Percentiles rank a stretch among this genome's conserved stretches.
Evolutionary conservation across 2,888 invertebrate species (phyloP).

Genomic region (Chrysotoxum bicinctum): DNA sequence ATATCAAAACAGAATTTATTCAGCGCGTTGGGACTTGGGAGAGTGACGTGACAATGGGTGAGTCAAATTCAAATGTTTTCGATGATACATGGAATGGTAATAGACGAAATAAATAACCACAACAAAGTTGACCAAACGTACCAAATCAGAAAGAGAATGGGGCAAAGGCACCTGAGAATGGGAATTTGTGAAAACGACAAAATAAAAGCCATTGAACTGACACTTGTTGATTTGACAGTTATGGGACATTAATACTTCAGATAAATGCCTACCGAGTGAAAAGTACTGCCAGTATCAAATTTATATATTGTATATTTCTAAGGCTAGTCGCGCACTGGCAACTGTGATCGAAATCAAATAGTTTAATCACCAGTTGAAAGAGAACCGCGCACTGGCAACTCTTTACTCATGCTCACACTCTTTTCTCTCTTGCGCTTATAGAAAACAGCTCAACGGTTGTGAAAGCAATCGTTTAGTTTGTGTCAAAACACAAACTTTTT

Average conservation of each 20-base stretch:
- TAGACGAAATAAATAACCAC: slow-evolving; percentile 43
- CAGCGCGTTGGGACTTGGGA: not conserved
- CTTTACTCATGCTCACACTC: too few species aligned
- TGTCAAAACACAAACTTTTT: too few species aligned
- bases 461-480: too few species aligned
- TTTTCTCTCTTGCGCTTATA: too few species aligned
- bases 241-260: slow-evolving; percentile 10
- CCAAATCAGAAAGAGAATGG: not conserved
- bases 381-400: too few species aligned
- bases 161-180: too few species aligned
- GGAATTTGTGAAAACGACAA: too few species aligned
- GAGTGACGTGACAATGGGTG: slow-evolving; percentile 10
- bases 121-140: slow-evolving; percentile 52
- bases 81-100: slow-evolving; percentile 4
- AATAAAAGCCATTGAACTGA: slow-evolving; percentile 18
- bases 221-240: slow-evolving; percentile 59
- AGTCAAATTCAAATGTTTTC: slow-evolving; percentile 54
- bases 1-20: slow-evolving; percentile 2
- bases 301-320: too few species aligned
- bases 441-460: too few species aligned
- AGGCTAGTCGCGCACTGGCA: too few species aligned
- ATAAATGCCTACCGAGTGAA: not conserved
- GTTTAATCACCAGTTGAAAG: too few species aligned
- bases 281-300: slow-evolving; percentile 5
- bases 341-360: too few species aligned